A percentile compares a stretch with the other conserved stretches of the same genome.
Conservation (phyloP, 1,140 invertebrate species). For the Pygmarrhopalites habei region DNA sequence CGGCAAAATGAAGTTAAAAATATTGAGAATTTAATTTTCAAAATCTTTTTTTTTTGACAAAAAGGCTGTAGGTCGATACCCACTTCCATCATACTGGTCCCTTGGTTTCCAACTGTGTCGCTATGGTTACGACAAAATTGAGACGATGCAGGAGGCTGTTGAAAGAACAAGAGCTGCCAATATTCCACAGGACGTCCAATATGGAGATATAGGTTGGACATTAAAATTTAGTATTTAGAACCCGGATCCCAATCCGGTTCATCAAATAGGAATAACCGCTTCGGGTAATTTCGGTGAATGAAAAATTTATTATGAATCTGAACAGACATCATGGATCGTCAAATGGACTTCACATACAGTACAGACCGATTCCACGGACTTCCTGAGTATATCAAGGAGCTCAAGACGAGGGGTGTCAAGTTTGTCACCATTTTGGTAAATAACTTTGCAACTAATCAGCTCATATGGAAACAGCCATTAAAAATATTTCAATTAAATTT, state of each 20-base stretch:
- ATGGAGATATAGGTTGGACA: conserved; percentile 44
- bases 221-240: too few relatives aligned
- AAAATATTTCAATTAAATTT: neutral
- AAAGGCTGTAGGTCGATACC: conserved; percentile 45
- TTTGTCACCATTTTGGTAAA: conserved; percentile 45
- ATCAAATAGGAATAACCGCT: too few relatives aligned
- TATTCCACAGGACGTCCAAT: conserved; percentile 50
- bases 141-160: conserved; percentile 43
- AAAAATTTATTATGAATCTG: neutral
- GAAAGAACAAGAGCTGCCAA: conserved; percentile 42
- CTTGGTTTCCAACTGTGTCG: conserved; percentile 39
- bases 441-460: too few relatives aligned
- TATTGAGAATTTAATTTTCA: neutral
- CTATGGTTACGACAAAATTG: conserved; percentile 45
- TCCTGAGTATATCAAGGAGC: conserved; percentile 61
- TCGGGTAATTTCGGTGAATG: conserved; percentile 11
- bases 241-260: too few relatives aligned
- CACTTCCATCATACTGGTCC: conserved; percentile 50
- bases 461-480: neutral
- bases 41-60: conserved; percentile 35
- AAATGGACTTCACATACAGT: conserved; percentile 77
- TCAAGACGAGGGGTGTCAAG: conserved; percentile 47
- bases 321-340: conserved; percentile 64
- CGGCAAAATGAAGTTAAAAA: too few relatives aligned
- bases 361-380: conserved; percentile 57